These are phyloP conservation scores for Tenualosa ilisha DNA, from an alignment of 2,797 vertebrate species.

Conservation along the genomic window DNA sequence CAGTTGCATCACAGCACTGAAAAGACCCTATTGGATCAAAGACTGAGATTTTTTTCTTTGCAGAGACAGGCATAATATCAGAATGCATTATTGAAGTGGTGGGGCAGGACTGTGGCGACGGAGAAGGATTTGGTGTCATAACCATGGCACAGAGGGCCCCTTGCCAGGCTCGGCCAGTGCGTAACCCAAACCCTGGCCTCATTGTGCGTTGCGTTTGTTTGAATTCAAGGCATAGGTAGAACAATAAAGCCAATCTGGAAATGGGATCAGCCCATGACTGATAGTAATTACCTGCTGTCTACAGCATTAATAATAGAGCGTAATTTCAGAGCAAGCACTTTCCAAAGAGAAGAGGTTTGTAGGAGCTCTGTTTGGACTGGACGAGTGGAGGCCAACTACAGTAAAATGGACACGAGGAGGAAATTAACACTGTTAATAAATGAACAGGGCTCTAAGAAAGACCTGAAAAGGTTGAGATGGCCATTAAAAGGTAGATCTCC, in stretches of 20 bases:
- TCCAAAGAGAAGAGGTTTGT: conserved; percentile 64
- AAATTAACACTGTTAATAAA: not conserved
- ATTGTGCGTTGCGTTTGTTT: conserved; percentile 83
- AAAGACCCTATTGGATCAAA: conserved; percentile 76
- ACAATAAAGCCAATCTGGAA: conserved; percentile 85
- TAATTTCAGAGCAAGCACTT: conserved; percentile 88
- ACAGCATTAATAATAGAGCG: conserved; percentile 93
- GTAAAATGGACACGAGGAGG: not conserved
- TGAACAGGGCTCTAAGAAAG: not conserved
- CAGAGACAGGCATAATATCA: conserved; percentile 60
- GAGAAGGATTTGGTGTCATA: conserved; percentile 84
- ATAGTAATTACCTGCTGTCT: conserved; percentile 86
- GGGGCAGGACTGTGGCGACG: conserved; percentile 61
- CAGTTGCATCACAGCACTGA: conserved; percentile 71
- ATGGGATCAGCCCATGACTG: conserved; percentile 82
- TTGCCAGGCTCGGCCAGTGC: conserved; percentile 59
- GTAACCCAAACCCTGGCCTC: conserved; percentile 75
- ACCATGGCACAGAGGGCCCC: conserved; percentile 72
- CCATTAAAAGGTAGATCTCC: not conserved
- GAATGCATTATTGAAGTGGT: conserved; percentile 83
- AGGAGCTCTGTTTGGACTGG: not conserved
- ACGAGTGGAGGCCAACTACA: not conserved
- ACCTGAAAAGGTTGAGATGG: not conserved
- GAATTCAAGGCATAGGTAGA: conserved; percentile 74
- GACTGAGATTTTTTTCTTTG: conserved; percentile 69